Evolutionary conservation across 2,888 invertebrate species (phyloP).

Genomic region (Ochlodes sylvanus): DNA sequence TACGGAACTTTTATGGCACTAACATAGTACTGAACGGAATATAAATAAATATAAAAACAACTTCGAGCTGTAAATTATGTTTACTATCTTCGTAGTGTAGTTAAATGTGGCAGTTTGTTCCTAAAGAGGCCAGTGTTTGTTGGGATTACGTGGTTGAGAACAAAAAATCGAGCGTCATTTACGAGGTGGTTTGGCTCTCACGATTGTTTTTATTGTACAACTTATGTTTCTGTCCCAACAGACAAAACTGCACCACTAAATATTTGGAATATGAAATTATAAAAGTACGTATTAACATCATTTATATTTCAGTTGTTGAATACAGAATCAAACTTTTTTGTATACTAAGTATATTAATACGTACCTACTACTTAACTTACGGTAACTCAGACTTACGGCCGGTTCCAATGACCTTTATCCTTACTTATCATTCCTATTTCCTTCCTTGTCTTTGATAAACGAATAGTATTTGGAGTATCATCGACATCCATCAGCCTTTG

Average conservation of each 20-base stretch:
- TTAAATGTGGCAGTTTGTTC: slow-evolving; percentile 57
- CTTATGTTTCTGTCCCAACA: slow-evolving; percentile 3
- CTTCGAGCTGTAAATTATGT: slow-evolving; percentile 72
- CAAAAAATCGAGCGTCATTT: slow-evolving; percentile 31
- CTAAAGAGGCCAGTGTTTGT: slow-evolving; percentile 46
- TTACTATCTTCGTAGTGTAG: slow-evolving; percentile 65
- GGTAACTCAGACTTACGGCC: too few relatives aligned
- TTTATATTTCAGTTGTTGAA: too few relatives aligned
- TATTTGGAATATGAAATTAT: background rate
- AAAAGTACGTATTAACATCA: too few relatives aligned
- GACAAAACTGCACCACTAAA: background rate
- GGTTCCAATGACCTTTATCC: too few relatives aligned
- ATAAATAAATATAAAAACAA: slow-evolving; percentile 77
- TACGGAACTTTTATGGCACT: slow-evolving; percentile 76
- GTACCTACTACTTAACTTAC: too few relatives aligned
- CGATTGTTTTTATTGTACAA: slow-evolving; percentile 39
- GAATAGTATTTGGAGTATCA: too few relatives aligned
- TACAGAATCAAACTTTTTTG: too few relatives aligned
- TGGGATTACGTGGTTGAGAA: slow-evolving; percentile 27
- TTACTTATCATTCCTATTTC: too few relatives aligned
- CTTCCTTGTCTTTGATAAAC: too few relatives aligned
- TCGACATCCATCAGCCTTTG: too few relatives aligned
- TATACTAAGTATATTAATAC: too few relatives aligned
- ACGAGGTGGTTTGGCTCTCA: slow-evolving; percentile 16
- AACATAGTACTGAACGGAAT: slow-evolving; percentile 67